These are phyloP conservation scores for Liodrosophila aerea DNA, from an alignment of 2,888 invertebrate genomes.

Conservation along the genomic window DNA sequence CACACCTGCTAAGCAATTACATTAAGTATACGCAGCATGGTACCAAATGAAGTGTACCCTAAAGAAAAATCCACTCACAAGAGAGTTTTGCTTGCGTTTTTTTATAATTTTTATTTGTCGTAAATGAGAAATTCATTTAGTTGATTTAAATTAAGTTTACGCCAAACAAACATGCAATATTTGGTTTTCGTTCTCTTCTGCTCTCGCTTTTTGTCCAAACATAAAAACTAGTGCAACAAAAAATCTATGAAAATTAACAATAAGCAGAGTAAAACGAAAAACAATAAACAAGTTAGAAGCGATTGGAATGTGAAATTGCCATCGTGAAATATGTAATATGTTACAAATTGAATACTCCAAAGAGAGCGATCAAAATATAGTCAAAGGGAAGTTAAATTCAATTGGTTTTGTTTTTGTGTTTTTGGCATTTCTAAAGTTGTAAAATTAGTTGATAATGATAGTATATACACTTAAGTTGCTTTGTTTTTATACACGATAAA, in stretches of 20 bases:
- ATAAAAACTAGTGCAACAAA: conserved; percentile 49
- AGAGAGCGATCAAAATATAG: not conserved
- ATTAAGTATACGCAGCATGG: conserved; percentile 53
- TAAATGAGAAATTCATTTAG: conserved; percentile 50
- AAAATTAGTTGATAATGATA: conserved; percentile 41
- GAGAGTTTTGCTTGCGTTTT: conserved; percentile 8
- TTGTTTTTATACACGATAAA: conserved; percentile 36
- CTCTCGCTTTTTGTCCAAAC: conserved; percentile 18
- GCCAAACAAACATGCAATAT: conserved; percentile 63
- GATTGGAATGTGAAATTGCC: conserved; percentile 39
- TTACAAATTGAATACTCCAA: not conserved
- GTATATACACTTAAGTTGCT: conserved; percentile 46
- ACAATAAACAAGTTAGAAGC: conserved; percentile 14
- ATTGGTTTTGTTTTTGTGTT: conserved; percentile 20
- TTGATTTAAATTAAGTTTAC: conserved; percentile 52
- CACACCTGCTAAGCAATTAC: conserved; percentile 38
- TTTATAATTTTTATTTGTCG: conserved; percentile 50
- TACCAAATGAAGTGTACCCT: conserved; percentile 4
- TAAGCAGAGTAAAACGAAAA: conserved; percentile 22
- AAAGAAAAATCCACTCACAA: not conserved
- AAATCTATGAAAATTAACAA: conserved; percentile 42
- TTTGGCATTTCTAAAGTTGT: conserved; percentile 31
- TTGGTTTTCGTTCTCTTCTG: conserved; percentile 47
- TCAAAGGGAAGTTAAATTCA: not conserved
- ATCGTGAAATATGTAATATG: conserved; percentile 15